Evolutionary conservation across 2,888 invertebrate species (phyloP).

Genomic region (Diploptera punctata): DNA sequence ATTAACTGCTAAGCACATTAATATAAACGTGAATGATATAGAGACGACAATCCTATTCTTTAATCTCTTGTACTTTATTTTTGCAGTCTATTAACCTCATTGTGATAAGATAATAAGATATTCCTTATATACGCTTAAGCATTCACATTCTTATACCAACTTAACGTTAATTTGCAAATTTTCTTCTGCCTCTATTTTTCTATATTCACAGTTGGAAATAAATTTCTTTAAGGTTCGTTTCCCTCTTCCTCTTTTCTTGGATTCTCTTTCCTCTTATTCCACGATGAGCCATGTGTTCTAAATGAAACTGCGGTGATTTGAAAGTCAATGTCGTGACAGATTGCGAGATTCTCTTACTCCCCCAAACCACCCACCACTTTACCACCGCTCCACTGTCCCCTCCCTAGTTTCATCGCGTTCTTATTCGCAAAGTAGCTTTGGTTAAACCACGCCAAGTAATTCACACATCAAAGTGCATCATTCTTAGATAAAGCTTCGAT

Average conservation of each 20-base stretch:
- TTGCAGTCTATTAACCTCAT: neutral
- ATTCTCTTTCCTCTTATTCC: neutral
- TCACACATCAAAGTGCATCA: neutral
- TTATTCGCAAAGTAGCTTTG: neutral
- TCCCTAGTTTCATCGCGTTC: neutral
- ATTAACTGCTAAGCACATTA: no score
- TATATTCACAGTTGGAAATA: neutral
- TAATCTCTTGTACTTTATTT: neutral
- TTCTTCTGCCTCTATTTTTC: neutral
- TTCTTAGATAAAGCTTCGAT: no score
- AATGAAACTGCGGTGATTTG: constrained; percentile 35
- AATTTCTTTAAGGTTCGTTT: neutral
- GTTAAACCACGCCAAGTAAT: neutral
- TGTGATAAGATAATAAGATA: neutral
- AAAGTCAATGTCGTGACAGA: constrained; percentile 38
- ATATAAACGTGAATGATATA: no score
- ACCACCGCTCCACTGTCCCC: neutral
- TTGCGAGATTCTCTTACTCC: constrained; percentile 24
- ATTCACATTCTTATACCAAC: no score
- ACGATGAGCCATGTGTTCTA: constrained; percentile 6
- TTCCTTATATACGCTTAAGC: neutral
- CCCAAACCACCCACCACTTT: neutral
- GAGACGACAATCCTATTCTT: no score
- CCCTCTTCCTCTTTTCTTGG: neutral
- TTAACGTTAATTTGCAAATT: no score